Base-by-base conservation (phyloP, 2,113 vertebrate species). In the Physeter macrocephalus region DNA sequence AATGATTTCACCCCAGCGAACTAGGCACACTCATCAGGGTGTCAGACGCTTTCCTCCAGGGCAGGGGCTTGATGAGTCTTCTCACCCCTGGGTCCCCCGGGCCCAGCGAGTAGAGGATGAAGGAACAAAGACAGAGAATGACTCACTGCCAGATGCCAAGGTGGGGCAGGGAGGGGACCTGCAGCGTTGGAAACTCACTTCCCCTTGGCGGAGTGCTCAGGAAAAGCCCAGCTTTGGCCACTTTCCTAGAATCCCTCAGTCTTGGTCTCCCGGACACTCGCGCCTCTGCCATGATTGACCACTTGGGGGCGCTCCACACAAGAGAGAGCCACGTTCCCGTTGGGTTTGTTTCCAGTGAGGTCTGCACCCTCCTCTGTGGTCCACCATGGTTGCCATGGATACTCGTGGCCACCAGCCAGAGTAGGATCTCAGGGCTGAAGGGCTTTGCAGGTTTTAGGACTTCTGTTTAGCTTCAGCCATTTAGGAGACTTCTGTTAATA, bases 281-380 rank as follows among this genome's bases (percentile, higher is more conserved):
- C 2, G 29, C 54, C 43, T 46, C 78, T 87, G 74, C 49, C 84
- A 31, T 5, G 4, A 78, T 5, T 72, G n/a, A 15, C 91, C 95
- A 90, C 93, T 31, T 90, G 95, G 91, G 91, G 96, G 90, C 61
- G 90, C 88, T 29, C 46, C 84, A 46, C 66, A 90, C 52, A 72
- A 90, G 43, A 72, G 4, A 57, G 89, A 71, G 61, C 31, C 57
- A 3, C 1, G 0, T 14, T 29, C 10, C 75, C 4, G 1, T 27
- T 3, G 61, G 80, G 17, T 54, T 84, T 39, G 36, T 83, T 36
- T 77, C 52, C 36, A 2, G 11, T 0, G 72, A 4, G 6, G 69
- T 36, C 34, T 1, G 67, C 17, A 5, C 21, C 27, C 59, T n/a
- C 66, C 39, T 25, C 23, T 21, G 25, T 52, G 59, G 75, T 25